A percentile compares a stretch with the other conserved stretches of the same genome.
Conservation (phyloP, 1,140 invertebrate species). For the Helicoverpa zea region DNA sequence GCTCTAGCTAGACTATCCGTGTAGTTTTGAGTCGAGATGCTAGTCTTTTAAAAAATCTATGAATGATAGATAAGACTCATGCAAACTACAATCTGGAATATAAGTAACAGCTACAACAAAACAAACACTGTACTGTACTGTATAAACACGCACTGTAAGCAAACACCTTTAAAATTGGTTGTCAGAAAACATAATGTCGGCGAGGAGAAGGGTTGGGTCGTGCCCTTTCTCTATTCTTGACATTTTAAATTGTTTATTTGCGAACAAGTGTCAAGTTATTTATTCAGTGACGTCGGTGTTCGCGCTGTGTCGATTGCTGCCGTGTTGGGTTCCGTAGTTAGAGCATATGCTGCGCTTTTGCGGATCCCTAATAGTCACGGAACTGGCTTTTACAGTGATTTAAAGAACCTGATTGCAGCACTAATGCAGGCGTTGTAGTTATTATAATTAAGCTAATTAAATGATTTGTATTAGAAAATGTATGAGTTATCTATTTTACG, state of each 20-base stretch:
- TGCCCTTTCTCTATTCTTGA: constrained; percentile 84
- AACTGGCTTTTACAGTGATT: constrained; percentile 6
- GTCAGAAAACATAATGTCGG: constrained; percentile 84
- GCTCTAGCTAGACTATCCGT: too few relatives aligned
- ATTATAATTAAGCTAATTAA: too few relatives aligned
- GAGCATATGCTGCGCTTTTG: background rate
- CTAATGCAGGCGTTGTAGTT: too few relatives aligned
- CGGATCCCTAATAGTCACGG: constrained; percentile 5
- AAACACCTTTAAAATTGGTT: constrained; percentile 82
- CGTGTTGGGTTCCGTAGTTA: background rate
- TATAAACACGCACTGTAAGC: constrained; percentile 57
- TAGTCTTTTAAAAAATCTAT: too few relatives aligned
- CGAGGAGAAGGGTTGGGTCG: constrained; percentile 76
- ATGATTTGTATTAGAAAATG: too few relatives aligned
- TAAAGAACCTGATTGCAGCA: background rate
- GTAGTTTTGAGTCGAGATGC: too few relatives aligned
- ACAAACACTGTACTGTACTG: constrained; percentile 45
- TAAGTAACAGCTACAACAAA: background rate
- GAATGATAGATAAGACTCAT: too few relatives aligned
- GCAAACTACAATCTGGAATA: background rate
- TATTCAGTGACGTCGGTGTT: constrained; percentile 73
- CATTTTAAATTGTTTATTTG: constrained; percentile 87
- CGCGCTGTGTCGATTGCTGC: constrained; percentile 1
- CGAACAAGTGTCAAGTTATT: constrained; percentile 85
- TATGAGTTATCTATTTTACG: too few relatives aligned